phyloP scores from a whole-genome alignment of 2,113 vertebrate species.

The Nerophis lumbriciformis region DNA sequence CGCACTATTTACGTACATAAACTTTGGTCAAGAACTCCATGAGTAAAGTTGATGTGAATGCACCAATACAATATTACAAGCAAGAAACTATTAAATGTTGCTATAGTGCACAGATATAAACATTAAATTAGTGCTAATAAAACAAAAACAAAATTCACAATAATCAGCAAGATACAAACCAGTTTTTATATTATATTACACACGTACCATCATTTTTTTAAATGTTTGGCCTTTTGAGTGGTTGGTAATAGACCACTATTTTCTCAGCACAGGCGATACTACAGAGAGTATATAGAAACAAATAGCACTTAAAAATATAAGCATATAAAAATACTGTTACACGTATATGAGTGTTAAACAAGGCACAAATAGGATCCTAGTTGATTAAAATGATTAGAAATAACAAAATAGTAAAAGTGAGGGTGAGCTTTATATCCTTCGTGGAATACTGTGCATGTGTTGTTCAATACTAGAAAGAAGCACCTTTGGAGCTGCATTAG shows the following conservation, averaged over 20 bases:
- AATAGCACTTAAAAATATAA: slow-evolving; percentile 8
- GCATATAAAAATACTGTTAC: slow-evolving; percentile 22
- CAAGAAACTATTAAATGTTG: not conserved
- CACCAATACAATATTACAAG: not conserved
- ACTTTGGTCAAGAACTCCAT: slow-evolving; percentile 42
- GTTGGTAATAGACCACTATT: not conserved
- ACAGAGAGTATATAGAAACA: slow-evolving; percentile 6
- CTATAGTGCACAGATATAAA: slow-evolving; percentile 24
- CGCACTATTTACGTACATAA: slow-evolving; percentile 18
- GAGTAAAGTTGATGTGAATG: slow-evolving; percentile 6
- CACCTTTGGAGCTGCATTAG: slow-evolving; percentile 27
- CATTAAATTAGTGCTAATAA: slow-evolving; percentile 26
- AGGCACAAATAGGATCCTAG: slow-evolving; percentile 14
- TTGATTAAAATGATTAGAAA: not conserved
- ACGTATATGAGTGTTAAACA: slow-evolving; percentile 9
- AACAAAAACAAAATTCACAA: slow-evolving; percentile 10
- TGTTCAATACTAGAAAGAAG: slow-evolving; percentile 5
- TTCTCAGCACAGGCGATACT: slow-evolving; percentile 14
- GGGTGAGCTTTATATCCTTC: slow-evolving; percentile 5
- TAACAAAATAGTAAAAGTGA: not conserved
- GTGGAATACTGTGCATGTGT: not conserved
- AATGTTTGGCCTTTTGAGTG: not conserved
- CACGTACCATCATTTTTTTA: slow-evolving; percentile 38
- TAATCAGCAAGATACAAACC: slow-evolving; percentile 23
- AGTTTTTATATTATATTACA: slow-evolving; percentile 8